Base-by-base conservation (phyloP, 2,113 vertebrate species). In the Gallinago media region DNA sequence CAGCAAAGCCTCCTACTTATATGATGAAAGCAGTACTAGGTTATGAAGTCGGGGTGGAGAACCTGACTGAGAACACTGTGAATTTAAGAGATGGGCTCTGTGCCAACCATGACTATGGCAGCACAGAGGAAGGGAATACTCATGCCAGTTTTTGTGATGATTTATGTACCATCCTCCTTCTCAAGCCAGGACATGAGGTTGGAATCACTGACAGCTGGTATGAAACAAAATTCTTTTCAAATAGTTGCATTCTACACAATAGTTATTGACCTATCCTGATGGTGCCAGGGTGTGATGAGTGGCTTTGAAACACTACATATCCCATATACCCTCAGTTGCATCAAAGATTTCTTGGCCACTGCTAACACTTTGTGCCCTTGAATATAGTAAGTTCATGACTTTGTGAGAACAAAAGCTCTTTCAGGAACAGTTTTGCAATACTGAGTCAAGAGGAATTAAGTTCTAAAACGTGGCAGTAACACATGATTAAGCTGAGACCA, bases 321-420 rank as follows among this genome's bases (percentile, higher is more conserved):
- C 15, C 62, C 16, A 55, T 85, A 85, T 36, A 47, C 9, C 6
- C 67, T 80, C 18, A 59, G 32, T 26, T 80, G n/a, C 70, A 91
- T 32, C 25, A 77, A 54, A 82, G 6, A 40, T n/a, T 89, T 81
- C 27, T 85, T 90, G 78, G 49, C 47, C 71, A 76, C n/a, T 55
- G 36, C 71, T 86, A 83, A 94, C 29, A 59, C 36, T 73, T n/a
- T 49, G 19, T 78, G 63, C 23, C 58, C 70, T 79, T 79, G 71
- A 89, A 85, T 74, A 65, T 5, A 86, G 36, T 27, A 68, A 94
- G 54, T 27, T 59, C 55, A 23, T 88, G 88, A 70, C 58, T 92
- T 65, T 92, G 22, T 70, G 63, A 93, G 63, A 91, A 96, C 47
- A 92, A 96, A 94, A 92, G 55, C 36, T 90, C 47, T 77, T 84